Percentiles rank a stretch among this genome's conserved stretches.
These are phyloP conservation scores for Watersipora subatra DNA, from an alignment of 1,140 invertebrate species.

Conservation along the genomic window DNA sequence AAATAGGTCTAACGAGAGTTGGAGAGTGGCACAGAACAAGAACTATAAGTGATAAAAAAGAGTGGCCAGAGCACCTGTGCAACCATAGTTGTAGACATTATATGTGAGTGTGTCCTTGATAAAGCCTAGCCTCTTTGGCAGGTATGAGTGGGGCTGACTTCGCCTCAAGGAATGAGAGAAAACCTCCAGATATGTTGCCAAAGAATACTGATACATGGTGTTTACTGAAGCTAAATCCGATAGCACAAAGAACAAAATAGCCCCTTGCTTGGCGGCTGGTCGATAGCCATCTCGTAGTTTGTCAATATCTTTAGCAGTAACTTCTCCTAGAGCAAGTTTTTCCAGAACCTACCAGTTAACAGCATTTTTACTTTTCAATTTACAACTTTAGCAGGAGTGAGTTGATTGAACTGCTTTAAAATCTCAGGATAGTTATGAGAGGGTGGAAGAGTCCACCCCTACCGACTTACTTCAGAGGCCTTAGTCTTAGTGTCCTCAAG, in stretches of 20 bases:
- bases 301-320: constrained; percentile 59
- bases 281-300: constrained; percentile 59
- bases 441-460: too few species aligned
- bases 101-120: constrained; percentile 65
- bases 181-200: constrained; percentile 48
- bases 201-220: constrained; percentile 71
- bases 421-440: too few species aligned
- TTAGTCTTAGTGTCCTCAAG: constrained; percentile 70
- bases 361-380: too few species aligned
- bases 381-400: too few species aligned
- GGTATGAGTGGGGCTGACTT: constrained; percentile 53
- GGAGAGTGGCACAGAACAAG: too few species aligned
- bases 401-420: too few species aligned
- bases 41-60: too few species aligned
- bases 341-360: constrained; percentile 47
- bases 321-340: constrained; percentile 50
- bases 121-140: constrained; percentile 54
- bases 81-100: constrained; percentile 68
- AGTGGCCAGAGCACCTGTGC: constrained; percentile 47
- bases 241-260: constrained; percentile 68
- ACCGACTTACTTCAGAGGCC: constrained; percentile 45
- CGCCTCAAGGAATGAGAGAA: constrained; percentile 60
- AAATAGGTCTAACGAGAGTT: too few species aligned
- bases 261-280: constrained; percentile 59
- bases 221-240: constrained; percentile 65